A percentile compares a stretch with the other conserved stretches of the same genome.
Conservation (phyloP, 2,888 invertebrate species). For the Tubulanus polymorphus region DNA sequence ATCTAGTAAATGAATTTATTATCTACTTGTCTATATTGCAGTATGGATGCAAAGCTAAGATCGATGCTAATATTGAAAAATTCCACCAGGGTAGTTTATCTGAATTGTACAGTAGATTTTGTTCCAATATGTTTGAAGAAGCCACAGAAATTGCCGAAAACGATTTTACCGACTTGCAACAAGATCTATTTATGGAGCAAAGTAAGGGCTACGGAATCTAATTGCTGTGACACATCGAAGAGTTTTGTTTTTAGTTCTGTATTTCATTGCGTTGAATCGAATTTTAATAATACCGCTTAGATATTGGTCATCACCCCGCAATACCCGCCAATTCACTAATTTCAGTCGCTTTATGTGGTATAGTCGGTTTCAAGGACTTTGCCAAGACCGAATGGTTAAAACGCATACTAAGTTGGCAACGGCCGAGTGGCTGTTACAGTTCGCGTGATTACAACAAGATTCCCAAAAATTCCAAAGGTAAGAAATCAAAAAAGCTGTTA, state of each 20-base stretch:
- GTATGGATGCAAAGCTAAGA: slow-evolving; percentile 38
- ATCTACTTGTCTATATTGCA: slow-evolving; percentile 20
- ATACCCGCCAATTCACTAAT: slow-evolving; percentile 13
- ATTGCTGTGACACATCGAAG: no score
- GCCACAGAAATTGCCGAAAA: slow-evolving; percentile 29
- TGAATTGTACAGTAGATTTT: slow-evolving; percentile 31
- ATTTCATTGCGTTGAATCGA: no score
- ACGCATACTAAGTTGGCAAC: slow-evolving; percentile 44
- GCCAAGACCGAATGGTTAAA: slow-evolving; percentile 41
- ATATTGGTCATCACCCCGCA: no score
- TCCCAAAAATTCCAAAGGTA: no score
- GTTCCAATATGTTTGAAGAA: slow-evolving; percentile 40
- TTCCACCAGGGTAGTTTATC: slow-evolving; percentile 27
- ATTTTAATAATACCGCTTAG: no score
- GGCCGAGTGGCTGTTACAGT: slow-evolving; percentile 39
- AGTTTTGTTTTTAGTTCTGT: no score
- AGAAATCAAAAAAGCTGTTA: no score
- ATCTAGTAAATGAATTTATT: no score
- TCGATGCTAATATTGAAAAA: slow-evolving; percentile 25
- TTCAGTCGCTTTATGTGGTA: slow-evolving; percentile 46
- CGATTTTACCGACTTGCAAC: slow-evolving; percentile 26
- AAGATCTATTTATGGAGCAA: slow-evolving; percentile 51
- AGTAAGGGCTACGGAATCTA: slow-evolving; percentile 22
- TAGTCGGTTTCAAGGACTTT: slow-evolving; percentile 45
- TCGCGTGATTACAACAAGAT: no score